These are phyloP conservation scores for Fratercula arctica DNA, from an alignment of 2,797 vertebrate species.

Conservation along the genomic window DNA sequence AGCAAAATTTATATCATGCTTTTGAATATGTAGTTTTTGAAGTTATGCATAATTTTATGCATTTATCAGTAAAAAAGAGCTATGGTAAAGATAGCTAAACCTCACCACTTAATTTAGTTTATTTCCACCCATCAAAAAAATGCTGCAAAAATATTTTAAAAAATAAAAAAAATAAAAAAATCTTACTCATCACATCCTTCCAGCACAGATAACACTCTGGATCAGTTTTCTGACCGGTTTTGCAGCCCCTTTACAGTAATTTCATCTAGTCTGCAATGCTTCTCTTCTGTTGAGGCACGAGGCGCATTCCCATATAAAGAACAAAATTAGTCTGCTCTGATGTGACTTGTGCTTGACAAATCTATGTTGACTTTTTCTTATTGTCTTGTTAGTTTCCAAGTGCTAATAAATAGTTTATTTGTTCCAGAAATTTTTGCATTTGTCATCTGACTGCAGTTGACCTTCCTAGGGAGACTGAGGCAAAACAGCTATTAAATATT, in stretches of 20 bases:
- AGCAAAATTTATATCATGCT: rapidly evolving
- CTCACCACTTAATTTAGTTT: not conserved
- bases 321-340: not conserved
- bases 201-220: not conserved
- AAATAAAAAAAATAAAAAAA: not conserved
- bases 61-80: not conserved
- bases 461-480: not conserved
- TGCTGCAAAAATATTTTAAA: not conserved
- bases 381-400: not conserved
- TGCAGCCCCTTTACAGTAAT: not conserved
- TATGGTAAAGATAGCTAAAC: not conserved
- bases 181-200: not conserved
- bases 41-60: not conserved
- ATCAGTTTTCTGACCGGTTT: not conserved
- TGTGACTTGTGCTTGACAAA: not conserved
- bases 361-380: not conserved
- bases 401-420: constrained; percentile 21
- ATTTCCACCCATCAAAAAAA: not conserved
- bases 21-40: not conserved
- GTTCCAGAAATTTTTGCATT: not conserved
- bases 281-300: not conserved
- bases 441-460: not conserved
- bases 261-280: not conserved
- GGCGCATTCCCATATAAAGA: not conserved
- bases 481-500: constrained; percentile 13